Percentiles rank a stretch among this genome's conserved stretches.
Evolutionary conservation across 2,113 vertebrate genomes (phyloP).

Genomic region (Passer montanus): DNA sequence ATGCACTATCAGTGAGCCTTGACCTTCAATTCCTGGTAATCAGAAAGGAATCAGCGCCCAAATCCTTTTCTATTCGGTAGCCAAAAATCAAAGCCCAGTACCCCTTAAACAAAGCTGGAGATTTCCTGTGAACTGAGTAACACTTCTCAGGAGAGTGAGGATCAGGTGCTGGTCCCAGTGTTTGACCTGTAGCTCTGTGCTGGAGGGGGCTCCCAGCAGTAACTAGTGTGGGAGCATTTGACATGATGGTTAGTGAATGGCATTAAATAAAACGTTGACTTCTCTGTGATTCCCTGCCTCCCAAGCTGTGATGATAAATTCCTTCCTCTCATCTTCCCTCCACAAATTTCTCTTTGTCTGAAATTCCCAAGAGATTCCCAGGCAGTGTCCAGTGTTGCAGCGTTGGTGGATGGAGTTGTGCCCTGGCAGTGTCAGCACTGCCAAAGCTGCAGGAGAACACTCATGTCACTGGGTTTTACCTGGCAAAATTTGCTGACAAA

Average conservation of each 20-base stretch:
- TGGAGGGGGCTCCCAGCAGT: background rate
- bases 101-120: background rate
- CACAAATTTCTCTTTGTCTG: background rate
- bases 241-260: no score
- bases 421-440: background rate
- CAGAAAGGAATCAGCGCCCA: background rate
- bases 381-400: background rate
- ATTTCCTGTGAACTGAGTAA: background rate
- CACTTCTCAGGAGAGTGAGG: background rate
- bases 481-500: background rate
- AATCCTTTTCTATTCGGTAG: background rate
- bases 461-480: accelerated
- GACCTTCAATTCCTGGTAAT: background rate
- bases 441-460: background rate
- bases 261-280: background rate
- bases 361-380: background rate
- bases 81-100: background rate
- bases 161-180: background rate
- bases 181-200: background rate
- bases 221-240: background rate
- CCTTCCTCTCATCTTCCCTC: background rate
- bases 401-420: background rate
- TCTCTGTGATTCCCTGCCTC: background rate
- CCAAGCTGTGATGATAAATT: background rate
- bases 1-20: background rate